These are phyloP conservation scores for Athrips mouffetella DNA, from an alignment of 2,888 invertebrate species.

Conservation along the genomic window DNA sequence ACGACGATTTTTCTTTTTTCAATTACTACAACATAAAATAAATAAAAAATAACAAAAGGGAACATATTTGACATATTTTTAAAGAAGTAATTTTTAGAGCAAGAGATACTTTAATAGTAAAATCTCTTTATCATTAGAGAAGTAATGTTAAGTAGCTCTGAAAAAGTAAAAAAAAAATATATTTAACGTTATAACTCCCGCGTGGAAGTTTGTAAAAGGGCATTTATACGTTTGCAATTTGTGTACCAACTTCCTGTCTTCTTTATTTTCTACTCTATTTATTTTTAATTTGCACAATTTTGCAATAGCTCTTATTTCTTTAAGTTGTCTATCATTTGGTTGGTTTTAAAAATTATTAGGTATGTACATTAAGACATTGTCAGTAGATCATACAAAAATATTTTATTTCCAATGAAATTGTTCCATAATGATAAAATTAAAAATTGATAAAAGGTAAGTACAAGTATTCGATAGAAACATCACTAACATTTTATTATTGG, in stretches of 20 bases:
- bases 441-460: no score
- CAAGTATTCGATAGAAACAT: no score
- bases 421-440: not conserved
- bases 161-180: conserved; percentile 52
- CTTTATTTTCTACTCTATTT: conserved; percentile 49
- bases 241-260: conserved; percentile 45
- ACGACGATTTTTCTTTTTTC: conserved; percentile 25
- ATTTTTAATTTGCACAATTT: conserved; percentile 17
- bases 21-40: conserved; percentile 41
- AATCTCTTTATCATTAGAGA: conserved; percentile 69
- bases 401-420: conserved; percentile 55
- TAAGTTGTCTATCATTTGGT: conserved; percentile 45
- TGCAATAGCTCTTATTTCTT: conserved; percentile 40
- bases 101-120: conserved; percentile 63
- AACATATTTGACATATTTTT: conserved; percentile 78
- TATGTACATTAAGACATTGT: conserved; percentile 51
- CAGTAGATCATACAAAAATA: conserved; percentile 30
- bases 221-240: conserved; percentile 69
- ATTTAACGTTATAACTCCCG: conserved; percentile 62
- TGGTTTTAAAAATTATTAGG: conserved; percentile 35
- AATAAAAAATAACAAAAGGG: conserved; percentile 73
- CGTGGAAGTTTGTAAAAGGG: conserved; percentile 56
- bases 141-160: conserved; percentile 63
- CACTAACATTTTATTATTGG: not conserved
- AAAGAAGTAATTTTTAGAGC: conserved; percentile 71